phyloP scores from a whole-genome alignment of 2,797 vertebrate genomes.

The Chaenodraco wilsoni region DNA sequence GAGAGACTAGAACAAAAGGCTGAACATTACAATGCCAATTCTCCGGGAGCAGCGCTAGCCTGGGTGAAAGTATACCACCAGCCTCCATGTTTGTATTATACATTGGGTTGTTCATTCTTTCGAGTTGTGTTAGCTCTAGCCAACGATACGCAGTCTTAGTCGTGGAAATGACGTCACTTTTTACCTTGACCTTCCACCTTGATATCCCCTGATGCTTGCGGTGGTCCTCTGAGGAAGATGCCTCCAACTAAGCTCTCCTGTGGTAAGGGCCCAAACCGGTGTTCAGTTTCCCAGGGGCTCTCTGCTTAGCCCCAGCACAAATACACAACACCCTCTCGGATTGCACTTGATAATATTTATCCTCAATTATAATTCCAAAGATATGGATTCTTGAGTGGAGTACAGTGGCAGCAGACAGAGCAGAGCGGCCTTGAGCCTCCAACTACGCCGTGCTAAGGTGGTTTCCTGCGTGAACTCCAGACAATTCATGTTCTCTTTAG shows the following conservation, averaged over 20 bases:
- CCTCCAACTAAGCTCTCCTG: conserved; percentile 54
- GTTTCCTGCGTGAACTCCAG: conserved; percentile 48
- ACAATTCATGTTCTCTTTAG: conserved; percentile 61
- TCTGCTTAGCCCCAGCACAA: conserved; percentile 76
- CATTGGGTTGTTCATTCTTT: conserved; percentile 28
- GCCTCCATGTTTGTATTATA: conserved; percentile 16
- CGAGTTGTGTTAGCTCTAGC: conserved; percentile 36
- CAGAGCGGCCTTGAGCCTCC: conserved; percentile 61
- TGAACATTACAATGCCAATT: conserved; percentile 30
- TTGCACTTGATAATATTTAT: conserved; percentile 84
- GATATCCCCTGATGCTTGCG: conserved; percentile 52
- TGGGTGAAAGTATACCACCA: conserved; percentile 39
- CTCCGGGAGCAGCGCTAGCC: conserved; percentile 21
- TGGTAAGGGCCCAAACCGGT: conserved; percentile 45
- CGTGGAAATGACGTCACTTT: conserved; percentile 36
- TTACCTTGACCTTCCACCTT: conserved; percentile 68
- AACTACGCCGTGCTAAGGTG: conserved; percentile 31
- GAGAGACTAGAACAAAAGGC: conserved; percentile 67
- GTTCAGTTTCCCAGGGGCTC: conserved; percentile 70
- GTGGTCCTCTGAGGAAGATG: conserved; percentile 45
- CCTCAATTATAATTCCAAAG: conserved; percentile 80
- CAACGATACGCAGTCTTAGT: conserved; percentile 12
- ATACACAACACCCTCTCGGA: conserved; percentile 80
- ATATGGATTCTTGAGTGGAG: conserved; percentile 74
- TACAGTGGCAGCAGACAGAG: conserved; percentile 77